Percentiles rank a stretch among this genome's conserved stretches.
Conservation (phyloP, 2,113 vertebrate species). For the Sphyrna mokarran region DNA sequence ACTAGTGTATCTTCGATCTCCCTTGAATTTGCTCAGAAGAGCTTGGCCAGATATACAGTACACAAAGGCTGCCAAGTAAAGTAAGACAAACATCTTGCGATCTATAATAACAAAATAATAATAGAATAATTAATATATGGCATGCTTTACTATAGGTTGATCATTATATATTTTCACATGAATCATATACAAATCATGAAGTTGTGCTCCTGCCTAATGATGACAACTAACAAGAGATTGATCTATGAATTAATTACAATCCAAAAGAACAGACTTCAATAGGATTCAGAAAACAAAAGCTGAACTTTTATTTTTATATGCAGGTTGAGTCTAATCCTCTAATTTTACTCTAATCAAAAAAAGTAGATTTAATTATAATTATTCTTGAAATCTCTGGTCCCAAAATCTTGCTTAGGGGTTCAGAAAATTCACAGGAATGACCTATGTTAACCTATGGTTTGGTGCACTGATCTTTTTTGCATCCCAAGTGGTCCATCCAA, state of each 20-base stretch:
- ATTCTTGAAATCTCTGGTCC: not conserved
- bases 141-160: not conserved
- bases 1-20: conserved; percentile 48
- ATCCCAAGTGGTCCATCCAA: too few relatives aligned
- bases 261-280: not conserved
- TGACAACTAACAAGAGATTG: not conserved
- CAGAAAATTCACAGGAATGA: not conserved
- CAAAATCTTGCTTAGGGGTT: not conserved
- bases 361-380: not conserved
- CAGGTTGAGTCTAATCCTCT: not conserved
- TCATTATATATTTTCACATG: not conserved
- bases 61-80: conserved; percentile 72
- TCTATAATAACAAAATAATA: conserved; percentile 55
- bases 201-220: not conserved
- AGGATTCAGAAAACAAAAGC: not conserved
- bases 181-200: not conserved
- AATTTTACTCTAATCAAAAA: not conserved
- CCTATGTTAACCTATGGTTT: not conserved
- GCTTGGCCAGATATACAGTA: conserved; percentile 71
- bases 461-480: too few relatives aligned
- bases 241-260: not conserved
- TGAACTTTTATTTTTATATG: not conserved
- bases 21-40: conserved; percentile 66
- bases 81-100: conserved; percentile 73
- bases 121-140: not conserved